Evolutionary conservation across 2,888 invertebrate genomes (phyloP), one percentile per base, ranked within the genome.

Genomic region (Drosophila kokeensis): DNA sequence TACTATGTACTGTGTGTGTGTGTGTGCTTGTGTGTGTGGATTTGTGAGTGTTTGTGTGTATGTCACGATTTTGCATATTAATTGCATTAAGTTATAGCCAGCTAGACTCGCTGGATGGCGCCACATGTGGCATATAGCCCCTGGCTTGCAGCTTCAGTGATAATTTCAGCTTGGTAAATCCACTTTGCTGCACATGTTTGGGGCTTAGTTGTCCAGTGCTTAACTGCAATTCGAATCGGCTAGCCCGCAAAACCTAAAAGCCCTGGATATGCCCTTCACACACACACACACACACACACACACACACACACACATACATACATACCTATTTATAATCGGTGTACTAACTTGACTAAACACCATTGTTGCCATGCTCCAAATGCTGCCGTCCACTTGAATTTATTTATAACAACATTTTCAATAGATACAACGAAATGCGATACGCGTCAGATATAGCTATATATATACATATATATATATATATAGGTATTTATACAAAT

Each of bases 31-130:
- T 70, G 72, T 27, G 49, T 29, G 18, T 5, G 38, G 15, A 27
- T 13, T n/a, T 32, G 48, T 30, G 32, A 29, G 50, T 69, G 57
- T 50, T 36, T 53, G 57, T 71, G 63, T 72, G 72, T 71, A 73
- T 91, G 89, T 90, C 92, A 91, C 91, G 85, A 91, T 81, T 91
- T 91, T 90, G 91, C 91, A 90, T 91, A 91, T 91, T 90, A 91
- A 90, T 90, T 91, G 90, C 91, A 90, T 91, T 90, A 91, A 90
- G 91, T 83, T 90, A 91, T 91, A 84, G 81, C 88, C 80, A 80
- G 58, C 82, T 57, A 67, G 70, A 53, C 60, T 60, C 69, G 52
- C 65, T 78, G 60, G 76, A 76, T 87, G 85, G 84, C 89, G 87
- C 75, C 78, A 89, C 91, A 90, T 91, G 90, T 82, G 79, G 63